A percentile compares a stretch with the other conserved stretches of the same genome.
Conservation (phyloP, 2,888 invertebrate genomes). For the Nebria brevicollis region DNA sequence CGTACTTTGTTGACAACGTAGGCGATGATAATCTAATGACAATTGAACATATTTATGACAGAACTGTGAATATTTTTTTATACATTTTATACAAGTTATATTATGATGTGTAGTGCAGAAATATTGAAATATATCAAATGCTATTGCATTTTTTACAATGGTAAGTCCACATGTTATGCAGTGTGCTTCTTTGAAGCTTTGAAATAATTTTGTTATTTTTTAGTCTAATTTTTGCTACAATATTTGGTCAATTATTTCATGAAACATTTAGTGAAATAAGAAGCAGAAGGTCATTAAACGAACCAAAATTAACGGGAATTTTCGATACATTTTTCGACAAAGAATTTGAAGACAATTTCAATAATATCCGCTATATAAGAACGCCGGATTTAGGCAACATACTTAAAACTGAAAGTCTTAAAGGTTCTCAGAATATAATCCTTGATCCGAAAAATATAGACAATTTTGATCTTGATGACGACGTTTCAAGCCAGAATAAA, state of each 20-base stretch:
- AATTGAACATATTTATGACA: slow-evolving; percentile 38
- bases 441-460: neutral
- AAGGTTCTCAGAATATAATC: neutral
- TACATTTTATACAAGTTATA: slow-evolving; percentile 32
- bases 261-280: slow-evolving; percentile 24
- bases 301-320: slow-evolving; percentile 31
- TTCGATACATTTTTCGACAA: slow-evolving; percentile 38
- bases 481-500: neutral
- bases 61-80: slow-evolving; percentile 25
- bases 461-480: neutral
- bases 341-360: slow-evolving; percentile 33
- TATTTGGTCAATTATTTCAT: slow-evolving; percentile 16
- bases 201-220: neutral
- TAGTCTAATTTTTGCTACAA: slow-evolving; percentile 35
- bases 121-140: slow-evolving; percentile 37
- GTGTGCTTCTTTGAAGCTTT: neutral
- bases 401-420: neutral
- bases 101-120: slow-evolving; percentile 5
- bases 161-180: slow-evolving; percentile 24
- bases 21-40: slow-evolving; percentile 12
- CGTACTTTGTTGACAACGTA: neutral
- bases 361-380: slow-evolving; percentile 28
- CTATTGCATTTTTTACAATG: slow-evolving; percentile 43
- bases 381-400: neutral
- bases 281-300: slow-evolving; percentile 30